These are phyloP conservation scores for Exephanes ischioxanthus DNA, from an alignment of 2,888 invertebrate species.

Conservation along the genomic window DNA sequence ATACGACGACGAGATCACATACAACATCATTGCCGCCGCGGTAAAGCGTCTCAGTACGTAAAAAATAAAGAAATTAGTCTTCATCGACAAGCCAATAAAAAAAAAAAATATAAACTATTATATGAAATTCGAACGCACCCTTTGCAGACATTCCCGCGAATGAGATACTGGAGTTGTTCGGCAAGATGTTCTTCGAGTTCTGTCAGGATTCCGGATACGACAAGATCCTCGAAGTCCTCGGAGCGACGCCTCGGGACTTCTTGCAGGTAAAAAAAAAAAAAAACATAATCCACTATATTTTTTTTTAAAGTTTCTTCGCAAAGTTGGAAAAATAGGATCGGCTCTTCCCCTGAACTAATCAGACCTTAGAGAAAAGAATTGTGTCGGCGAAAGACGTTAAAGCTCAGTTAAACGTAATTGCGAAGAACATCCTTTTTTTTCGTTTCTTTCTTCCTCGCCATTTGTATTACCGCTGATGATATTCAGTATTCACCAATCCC, in stretches of 20 bases:
- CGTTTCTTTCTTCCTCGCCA: not conserved
- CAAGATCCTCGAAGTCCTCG: slow-evolving; percentile 96
- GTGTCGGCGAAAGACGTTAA: not conserved
- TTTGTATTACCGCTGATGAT: slow-evolving; percentile 15
- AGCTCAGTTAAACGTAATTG: not conserved
- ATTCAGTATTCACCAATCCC: slow-evolving; percentile 33
- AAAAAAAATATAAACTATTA: not conserved
- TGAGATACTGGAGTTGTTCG: slow-evolving; percentile 95
- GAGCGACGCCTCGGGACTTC: slow-evolving; percentile 97
- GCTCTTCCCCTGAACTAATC: too few relatives aligned
- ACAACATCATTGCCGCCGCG: slow-evolving; percentile 96
- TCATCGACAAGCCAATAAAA: not conserved
- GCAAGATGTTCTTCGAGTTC: slow-evolving; percentile 98
- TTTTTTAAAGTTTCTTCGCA: not conserved
- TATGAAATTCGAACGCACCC: not conserved
- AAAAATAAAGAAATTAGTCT: slow-evolving; percentile 1
- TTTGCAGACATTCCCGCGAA: slow-evolving; percentile 94
- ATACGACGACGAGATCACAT: slow-evolving; percentile 98
- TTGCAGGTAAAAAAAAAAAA: slow-evolving; percentile 91
- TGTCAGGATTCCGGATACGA: slow-evolving; percentile 99
- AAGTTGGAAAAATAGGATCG: not conserved
- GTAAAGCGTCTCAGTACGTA: slow-evolving; percentile 95
- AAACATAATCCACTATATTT: not conserved
- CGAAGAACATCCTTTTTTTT: not conserved
- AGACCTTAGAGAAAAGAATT: not conserved